Base-by-base conservation (phyloP, 2,797 vertebrate genomes). In the Gallirallus australis region DNA sequence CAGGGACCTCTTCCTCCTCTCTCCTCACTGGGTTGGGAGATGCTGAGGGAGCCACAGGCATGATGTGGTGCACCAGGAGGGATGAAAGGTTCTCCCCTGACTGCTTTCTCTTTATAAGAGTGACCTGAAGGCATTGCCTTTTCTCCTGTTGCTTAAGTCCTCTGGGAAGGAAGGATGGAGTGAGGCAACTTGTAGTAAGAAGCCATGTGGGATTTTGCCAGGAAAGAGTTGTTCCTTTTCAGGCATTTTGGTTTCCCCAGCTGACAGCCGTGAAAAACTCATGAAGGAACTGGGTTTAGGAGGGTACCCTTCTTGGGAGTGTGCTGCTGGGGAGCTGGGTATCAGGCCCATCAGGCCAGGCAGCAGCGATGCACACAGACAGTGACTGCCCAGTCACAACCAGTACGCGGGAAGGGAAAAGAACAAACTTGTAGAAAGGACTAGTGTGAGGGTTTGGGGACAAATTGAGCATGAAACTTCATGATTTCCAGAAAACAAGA, bases 171-270 rank as follows among this genome's bases (percentile, higher is more conserved):
- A 78, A 72, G 37, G 15, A 8, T 39, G 35, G 24, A 54, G 25
- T 14, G 37, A 72, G n/a, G 8, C 17, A 42, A 25, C 37, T 81
- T n/a, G 14, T 65, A 59, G 47, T 8, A n/a, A 69, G 61, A 17
- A 71, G 15, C 18, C 1, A 1, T 0, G 0, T 27, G 25, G 12
- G 25, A 7, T 35, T 75, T 69, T 37, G 6, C 27, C 9, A 33
- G 35, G 17, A 42, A 60, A 16, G 40, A 23, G 9, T 12, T 28
- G 12, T 7, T 69, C 20, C 28, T 65, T 77, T 54, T 60, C 40
- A 39, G 70, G 20, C 27, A 35, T 88, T 91, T 61, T 20, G n/a
- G 8, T 33, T 88, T 90, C 23, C 18, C n/a, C 27, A 35, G 11
- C 28, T 75, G 57, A 27, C 31, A 75, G 37, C 7, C 13, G 27